Percentiles rank a stretch among this genome's conserved stretches.
Evolutionary conservation across 2,113 vertebrate species (phyloP).

Genomic region (Grammomys dolichurus): DNA sequence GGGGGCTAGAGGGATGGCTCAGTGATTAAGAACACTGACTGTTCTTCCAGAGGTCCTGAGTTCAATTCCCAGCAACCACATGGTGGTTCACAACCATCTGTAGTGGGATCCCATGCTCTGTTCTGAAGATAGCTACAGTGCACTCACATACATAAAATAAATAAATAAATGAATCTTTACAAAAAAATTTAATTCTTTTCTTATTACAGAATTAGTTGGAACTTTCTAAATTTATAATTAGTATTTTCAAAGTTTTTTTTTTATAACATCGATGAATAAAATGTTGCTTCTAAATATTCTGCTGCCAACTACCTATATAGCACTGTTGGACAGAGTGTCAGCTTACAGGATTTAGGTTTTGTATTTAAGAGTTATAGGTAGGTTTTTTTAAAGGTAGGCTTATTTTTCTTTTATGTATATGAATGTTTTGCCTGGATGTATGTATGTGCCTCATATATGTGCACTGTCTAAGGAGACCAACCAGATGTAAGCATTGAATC

Average conservation of each 20-base stretch:
- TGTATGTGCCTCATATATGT: neutral
- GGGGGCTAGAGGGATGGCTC: too few species aligned
- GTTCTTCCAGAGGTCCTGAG: too few species aligned
- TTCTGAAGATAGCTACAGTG: too few species aligned
- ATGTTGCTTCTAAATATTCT: conserved; percentile 19
- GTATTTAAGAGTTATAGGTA: neutral
- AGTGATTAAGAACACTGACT: too few species aligned
- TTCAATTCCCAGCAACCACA: too few species aligned
- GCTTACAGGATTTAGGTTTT: conserved; percentile 58
- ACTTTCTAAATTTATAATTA: conserved; percentile 11
- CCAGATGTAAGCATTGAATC: neutral
- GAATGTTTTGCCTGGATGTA: neutral
- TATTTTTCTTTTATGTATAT: neutral
- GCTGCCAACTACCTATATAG: neutral
- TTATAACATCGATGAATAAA: neutral
- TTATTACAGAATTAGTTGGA: conserved; percentile 40
- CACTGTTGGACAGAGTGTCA: neutral
- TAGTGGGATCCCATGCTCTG: too few species aligned
- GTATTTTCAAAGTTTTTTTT: conserved; percentile 56
- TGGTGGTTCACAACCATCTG: too few species aligned
- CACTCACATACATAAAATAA: too few species aligned
- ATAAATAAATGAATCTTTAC: too few species aligned
- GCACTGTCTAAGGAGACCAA: neutral
- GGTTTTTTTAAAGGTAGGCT: neutral
- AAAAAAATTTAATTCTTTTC: neutral